These are phyloP conservation scores for Bradypodion ventrale DNA, from an alignment of 2,797 vertebrate species.

Conservation along the genomic window DNA sequence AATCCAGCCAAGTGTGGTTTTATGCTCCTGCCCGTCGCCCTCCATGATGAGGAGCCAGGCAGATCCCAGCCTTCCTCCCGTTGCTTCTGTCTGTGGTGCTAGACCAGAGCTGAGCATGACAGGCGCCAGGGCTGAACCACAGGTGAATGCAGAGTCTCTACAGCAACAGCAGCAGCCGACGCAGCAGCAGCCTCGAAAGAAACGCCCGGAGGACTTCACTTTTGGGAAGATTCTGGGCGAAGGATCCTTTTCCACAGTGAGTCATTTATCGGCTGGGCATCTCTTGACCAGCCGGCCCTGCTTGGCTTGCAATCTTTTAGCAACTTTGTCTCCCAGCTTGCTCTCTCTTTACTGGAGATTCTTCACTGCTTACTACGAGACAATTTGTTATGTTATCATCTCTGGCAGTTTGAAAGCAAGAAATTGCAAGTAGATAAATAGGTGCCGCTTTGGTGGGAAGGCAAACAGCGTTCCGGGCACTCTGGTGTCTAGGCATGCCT, in stretches of 20 bases:
- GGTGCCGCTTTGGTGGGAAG: too few species aligned
- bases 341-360: neutral
- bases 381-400: neutral
- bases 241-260: constrained; percentile 98
- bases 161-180: constrained; percentile 84
- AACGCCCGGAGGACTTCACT: constrained; percentile 96
- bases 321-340: too few species aligned
- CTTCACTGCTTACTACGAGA: fast-evolving
- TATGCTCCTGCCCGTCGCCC: constrained; percentile 94
- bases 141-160: constrained; percentile 76
- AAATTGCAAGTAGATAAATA: too few species aligned
- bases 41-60: constrained; percentile 98
- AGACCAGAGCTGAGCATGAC: constrained; percentile 89
- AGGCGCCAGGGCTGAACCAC: constrained; percentile 78
- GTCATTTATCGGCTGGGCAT: constrained; percentile 29
- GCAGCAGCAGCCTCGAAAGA: constrained; percentile 94
- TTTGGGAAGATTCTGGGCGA: constrained; percentile 98
- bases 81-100: constrained; percentile 86
- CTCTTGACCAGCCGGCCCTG: too few species aligned
- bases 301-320: neutral
- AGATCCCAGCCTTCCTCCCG: constrained; percentile 87
- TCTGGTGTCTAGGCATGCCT: too few species aligned
- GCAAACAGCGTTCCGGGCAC: too few species aligned
- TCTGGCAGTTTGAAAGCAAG: too few species aligned
- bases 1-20: constrained; percentile 94